phyloP scores from a whole-genome alignment of 2,797 vertebrate genomes.

The Etheostoma nigrum region DNA sequence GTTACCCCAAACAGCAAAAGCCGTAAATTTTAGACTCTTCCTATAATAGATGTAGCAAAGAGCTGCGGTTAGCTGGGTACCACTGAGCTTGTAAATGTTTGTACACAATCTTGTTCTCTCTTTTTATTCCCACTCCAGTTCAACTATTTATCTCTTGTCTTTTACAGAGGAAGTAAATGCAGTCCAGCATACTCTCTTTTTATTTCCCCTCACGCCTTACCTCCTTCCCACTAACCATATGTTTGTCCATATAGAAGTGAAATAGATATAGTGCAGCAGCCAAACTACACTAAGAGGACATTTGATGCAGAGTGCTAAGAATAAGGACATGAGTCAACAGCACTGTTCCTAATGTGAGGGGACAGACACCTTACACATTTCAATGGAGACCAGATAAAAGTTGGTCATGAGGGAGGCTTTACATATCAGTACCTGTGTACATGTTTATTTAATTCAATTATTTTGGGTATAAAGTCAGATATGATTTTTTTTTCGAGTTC shows the following conservation, averaged over 20 bases:
- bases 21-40: background rate
- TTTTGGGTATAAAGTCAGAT: background rate
- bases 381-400: constrained; percentile 24
- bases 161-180: background rate
- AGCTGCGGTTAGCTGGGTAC: background rate
- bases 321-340: constrained; percentile 68
- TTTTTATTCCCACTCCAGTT: background rate
- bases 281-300: constrained; percentile 64
- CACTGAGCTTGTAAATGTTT: background rate
- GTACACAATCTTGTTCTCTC: background rate
- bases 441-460: background rate
- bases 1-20: constrained; percentile 9
- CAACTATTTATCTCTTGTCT: background rate
- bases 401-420: constrained; percentile 3
- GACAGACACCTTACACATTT: constrained; percentile 46
- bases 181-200: background rate
- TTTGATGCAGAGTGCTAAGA: constrained; percentile 64
- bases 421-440: background rate
- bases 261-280: constrained; percentile 58
- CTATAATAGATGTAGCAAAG: background rate
- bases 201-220: constrained; percentile 23
- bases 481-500: background rate
- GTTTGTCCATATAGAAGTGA: constrained; percentile 66
- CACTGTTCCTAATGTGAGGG: constrained; percentile 38
- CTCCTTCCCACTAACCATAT: constrained; percentile 53